phyloP scores from a whole-genome alignment of 2,797 vertebrate species.

The Rhynchonycteris naso region DNA sequence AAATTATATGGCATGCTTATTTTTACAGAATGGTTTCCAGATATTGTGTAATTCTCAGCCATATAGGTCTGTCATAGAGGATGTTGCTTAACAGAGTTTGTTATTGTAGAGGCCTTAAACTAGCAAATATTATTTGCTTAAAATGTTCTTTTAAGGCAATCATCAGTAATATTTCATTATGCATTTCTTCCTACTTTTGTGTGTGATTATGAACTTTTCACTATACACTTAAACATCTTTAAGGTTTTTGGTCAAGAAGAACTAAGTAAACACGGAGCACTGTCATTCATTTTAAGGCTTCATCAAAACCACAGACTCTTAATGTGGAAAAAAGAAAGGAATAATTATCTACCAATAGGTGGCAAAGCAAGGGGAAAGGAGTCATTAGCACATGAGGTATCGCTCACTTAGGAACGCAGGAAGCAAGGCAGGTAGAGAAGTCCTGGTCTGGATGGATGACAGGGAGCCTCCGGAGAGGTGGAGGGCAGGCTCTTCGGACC shows the following conservation, averaged over 20 bases:
- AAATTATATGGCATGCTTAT: neutral
- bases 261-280: neutral
- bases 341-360: neutral
- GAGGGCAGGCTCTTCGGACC: too few species aligned
- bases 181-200: neutral
- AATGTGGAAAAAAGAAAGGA: neutral
- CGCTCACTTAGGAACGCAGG: too few species aligned
- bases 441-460: neutral
- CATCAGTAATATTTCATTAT: neutral
- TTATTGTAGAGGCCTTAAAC: neutral
- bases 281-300: neutral
- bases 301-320: neutral
- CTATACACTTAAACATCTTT: neutral
- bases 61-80: neutral
- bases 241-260: neutral
- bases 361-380: neutral
- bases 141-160: neutral
- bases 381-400: neutral
- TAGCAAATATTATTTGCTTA: neutral
- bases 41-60: neutral
- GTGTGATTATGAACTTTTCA: neutral
- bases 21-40: neutral
- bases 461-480: neutral
- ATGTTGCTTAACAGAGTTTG: neutral
- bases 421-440: neutral